Evolutionary conservation across 1,140 invertebrate genomes (phyloP).

Genomic region (Diorhabda sublineata): DNA sequence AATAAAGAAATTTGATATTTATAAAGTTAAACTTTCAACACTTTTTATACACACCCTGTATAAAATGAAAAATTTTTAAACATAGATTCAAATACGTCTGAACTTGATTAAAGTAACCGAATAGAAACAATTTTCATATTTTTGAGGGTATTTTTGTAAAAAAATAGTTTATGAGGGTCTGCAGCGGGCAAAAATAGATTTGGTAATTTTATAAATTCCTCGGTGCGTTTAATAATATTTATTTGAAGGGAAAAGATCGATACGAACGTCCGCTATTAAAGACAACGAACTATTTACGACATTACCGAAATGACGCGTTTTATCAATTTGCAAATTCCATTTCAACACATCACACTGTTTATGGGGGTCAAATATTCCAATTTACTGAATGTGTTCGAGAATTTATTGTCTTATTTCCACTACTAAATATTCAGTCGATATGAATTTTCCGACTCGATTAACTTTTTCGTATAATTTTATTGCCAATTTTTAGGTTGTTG

Average conservation of each 20-base stretch:
- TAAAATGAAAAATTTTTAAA: too few relatives aligned
- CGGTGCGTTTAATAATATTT: background rate
- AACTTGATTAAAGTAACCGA: too few relatives aligned
- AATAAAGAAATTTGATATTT: too few relatives aligned
- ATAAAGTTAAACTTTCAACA: too few relatives aligned
- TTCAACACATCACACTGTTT: conserved; percentile 38
- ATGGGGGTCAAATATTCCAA: conserved; percentile 46
- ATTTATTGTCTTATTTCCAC: conserved; percentile 44
- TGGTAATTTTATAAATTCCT: background rate
- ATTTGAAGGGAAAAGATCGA: too few relatives aligned
- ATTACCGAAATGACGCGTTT: conserved; percentile 7
- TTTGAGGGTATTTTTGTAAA: too few relatives aligned
- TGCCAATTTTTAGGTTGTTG: conserved; percentile 39
- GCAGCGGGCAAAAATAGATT: too few relatives aligned
- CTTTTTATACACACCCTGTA: too few relatives aligned
- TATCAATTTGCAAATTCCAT: conserved; percentile 42
- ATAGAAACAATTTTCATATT: too few relatives aligned
- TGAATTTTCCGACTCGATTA: conserved; percentile 38
- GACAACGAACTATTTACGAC: conserved; percentile 18
- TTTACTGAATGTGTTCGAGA: conserved; percentile 38
- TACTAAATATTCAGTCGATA: conserved; percentile 42
- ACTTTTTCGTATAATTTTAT: conserved; percentile 44
- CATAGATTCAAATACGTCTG: too few relatives aligned
- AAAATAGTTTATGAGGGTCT: too few relatives aligned
- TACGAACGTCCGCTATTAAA: background rate